Evolutionary conservation across 2,113 vertebrate species (phyloP), one percentile per base, ranked within the genome.

Genomic region (Hassar affinis): DNA sequence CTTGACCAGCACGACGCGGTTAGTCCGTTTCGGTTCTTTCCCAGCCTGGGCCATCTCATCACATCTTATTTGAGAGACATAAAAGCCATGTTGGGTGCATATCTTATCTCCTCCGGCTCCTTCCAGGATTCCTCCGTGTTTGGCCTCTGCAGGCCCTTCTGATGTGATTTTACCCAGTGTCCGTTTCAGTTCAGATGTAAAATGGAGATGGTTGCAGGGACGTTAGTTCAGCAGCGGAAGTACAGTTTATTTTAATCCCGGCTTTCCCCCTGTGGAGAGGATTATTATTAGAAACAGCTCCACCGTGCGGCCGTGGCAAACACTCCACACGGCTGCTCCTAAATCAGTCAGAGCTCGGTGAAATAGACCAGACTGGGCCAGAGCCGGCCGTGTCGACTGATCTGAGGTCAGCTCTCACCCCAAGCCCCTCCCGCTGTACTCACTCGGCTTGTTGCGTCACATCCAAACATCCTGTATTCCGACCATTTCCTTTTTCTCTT

Each of bases 1-100:
- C 87, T 94, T 95, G 61, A 95, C 94, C 86, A 95, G 87, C 82
- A 95, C 89, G 82, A 95, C 92, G 49, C 90, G 89, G 69, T 90
- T 92, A 87, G 90, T 78, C 66, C 84, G 85, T 51, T 85, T 87
- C 15, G 86, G 83, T 59, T 90, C 88, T 83, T 88, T 89, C 64
- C 87, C 90, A 47, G 86, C 85, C 33, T 91, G 54, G 88, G 71
- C 89, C 90, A 89, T 86, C 85, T 93, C 93, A 18, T 94, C 92
- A 90, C 93, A 90, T 90, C 84, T 89, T 90, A 91, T 84, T 85
- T 86, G 88, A 85, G 86, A 88, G 86, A 93, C 87, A 90, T 90
- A 93, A 90, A 93, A 91, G 87, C 93, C 94, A 87, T 93, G 91
- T 79, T 90, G 92, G 78, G 93, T 93, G 30, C 93, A 92, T 88